phyloP scores from a whole-genome alignment of 2,888 invertebrate species.

The Agonopterix alstromeriana region DNA sequence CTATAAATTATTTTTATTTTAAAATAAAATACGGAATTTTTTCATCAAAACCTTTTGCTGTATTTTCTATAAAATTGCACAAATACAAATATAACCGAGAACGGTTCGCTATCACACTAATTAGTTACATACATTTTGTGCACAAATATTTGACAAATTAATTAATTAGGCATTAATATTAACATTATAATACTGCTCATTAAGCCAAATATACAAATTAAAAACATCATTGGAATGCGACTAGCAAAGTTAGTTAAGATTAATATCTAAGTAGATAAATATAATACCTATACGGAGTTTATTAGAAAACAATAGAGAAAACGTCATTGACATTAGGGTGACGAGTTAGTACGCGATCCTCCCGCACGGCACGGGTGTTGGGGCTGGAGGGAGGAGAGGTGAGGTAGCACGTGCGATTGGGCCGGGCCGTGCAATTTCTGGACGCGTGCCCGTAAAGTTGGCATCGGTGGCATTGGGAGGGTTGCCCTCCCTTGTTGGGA shows the following conservation, averaged over 20 bases:
- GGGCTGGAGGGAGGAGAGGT: too few species aligned
- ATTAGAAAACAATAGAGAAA: too few species aligned
- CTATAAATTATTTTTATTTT: too few species aligned
- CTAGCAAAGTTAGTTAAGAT: slow-evolving; percentile 27
- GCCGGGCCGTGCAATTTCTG: slow-evolving; percentile 1
- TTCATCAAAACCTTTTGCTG: too few species aligned
- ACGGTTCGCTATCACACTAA: too few species aligned
- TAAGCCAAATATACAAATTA: slow-evolving; percentile 1
- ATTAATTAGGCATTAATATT: slow-evolving; percentile 4
- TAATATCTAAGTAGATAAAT: background rate
- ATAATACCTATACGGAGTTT: too few species aligned
- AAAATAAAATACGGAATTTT: too few species aligned
- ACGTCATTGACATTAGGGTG: too few species aligned
- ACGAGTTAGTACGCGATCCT: too few species aligned
- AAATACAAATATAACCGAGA: too few species aligned
- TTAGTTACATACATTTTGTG: background rate
- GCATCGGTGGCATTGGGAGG: slow-evolving; percentile 1
- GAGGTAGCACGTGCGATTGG: background rate
- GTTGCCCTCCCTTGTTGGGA: background rate
- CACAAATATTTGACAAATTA: background rate
- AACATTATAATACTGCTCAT: slow-evolving; percentile 3
- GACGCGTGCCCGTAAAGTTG: slow-evolving; percentile 7
- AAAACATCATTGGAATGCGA: slow-evolving; percentile 44
- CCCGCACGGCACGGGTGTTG: too few species aligned
- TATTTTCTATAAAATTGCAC: too few species aligned